Percentiles rank a stretch among this genome's conserved stretches.
Evolutionary conservation across 2,797 vertebrate species (phyloP).

Genomic region (Lacerta viridis): DNA sequence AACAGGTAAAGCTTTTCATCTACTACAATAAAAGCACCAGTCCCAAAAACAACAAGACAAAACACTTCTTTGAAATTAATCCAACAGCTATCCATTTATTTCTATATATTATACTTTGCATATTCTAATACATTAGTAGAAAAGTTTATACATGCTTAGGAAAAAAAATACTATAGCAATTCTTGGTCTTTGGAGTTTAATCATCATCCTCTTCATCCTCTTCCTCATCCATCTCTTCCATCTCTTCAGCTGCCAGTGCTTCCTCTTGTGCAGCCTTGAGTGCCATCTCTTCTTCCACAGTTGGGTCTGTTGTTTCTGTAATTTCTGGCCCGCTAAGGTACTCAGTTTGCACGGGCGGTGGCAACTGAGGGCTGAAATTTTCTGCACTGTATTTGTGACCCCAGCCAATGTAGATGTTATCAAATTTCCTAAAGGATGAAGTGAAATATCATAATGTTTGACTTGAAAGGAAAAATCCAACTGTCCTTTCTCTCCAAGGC

Average conservation of each 20-base stretch:
- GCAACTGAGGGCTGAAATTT: constrained; percentile 81
- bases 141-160: neutral
- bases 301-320: constrained; percentile 87
- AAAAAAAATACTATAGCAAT: neutral
- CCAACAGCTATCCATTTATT: neutral
- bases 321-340: constrained; percentile 86
- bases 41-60: neutral
- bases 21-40: neutral
- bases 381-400: constrained; percentile 89
- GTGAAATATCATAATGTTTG: constrained; percentile 21
- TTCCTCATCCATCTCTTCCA: constrained; percentile 81
- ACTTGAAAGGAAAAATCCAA: neutral
- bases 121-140: neutral
- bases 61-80: neutral
- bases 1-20: neutral
- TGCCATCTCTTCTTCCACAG: constrained; percentile 87
- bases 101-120: constrained; percentile 15
- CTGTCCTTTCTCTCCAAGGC: neutral
- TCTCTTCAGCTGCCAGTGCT: constrained; percentile 77
- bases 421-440: constrained; percentile 87
- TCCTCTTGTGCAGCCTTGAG: constrained; percentile 83
- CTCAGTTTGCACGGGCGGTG: constrained; percentile 81
- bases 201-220: constrained; percentile 83
- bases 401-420: constrained; percentile 95
- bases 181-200: neutral